phyloP scores from a whole-genome alignment of 2,797 vertebrate species.

The Borostomias antarcticus region DNA sequence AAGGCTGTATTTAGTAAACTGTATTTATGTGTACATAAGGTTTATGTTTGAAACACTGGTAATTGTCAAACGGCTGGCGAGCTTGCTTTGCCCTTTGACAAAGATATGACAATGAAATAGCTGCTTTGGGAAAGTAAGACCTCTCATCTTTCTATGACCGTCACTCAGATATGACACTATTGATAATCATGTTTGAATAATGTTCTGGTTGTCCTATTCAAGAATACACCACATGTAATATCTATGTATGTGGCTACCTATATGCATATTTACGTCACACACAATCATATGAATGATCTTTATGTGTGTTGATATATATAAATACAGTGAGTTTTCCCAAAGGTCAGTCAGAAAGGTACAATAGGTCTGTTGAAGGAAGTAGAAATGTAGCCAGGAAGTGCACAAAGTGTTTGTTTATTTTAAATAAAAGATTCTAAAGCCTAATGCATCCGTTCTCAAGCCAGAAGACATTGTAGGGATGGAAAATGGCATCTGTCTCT shows the following conservation, averaged over 20 bases:
- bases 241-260: conserved; percentile 36
- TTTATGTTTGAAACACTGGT: conserved; percentile 71
- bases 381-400: conserved; percentile 12
- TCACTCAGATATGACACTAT: conserved; percentile 14
- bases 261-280: conserved; percentile 47
- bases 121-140: conserved; percentile 58
- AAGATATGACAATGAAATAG: conserved; percentile 55
- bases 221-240: conserved; percentile 22
- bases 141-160: conserved; percentile 27
- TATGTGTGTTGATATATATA: conserved; percentile 48
- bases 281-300: conserved; percentile 44
- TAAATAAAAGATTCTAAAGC: background rate
- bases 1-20: conserved; percentile 60
- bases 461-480: background rate
- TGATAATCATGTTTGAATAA: conserved; percentile 16
- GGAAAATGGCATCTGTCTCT: background rate
- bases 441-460: background rate
- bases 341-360: background rate
- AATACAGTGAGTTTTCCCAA: conserved; percentile 27
- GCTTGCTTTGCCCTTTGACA: conserved; percentile 37
- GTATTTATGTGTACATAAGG: conserved; percentile 74
- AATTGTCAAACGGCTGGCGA: conserved; percentile 35
- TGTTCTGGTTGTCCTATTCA: conserved; percentile 42
- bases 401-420: background rate
- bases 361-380: conserved; percentile 15